Base-by-base conservation (phyloP, 2,113 vertebrate genomes). In the Ondatra zibethicus region DNA sequence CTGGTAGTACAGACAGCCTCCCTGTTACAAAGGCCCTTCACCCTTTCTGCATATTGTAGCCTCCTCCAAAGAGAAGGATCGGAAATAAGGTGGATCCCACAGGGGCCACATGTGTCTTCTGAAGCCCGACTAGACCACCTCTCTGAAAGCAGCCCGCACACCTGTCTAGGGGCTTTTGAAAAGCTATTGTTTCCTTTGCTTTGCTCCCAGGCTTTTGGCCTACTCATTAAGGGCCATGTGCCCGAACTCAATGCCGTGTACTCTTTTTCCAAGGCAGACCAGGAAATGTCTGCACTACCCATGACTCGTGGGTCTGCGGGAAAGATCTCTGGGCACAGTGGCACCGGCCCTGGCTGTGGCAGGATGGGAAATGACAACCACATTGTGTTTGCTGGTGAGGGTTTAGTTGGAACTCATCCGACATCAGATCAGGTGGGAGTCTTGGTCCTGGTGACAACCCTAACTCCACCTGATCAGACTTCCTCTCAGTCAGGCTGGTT, bases 331-430 rank as follows among this genome's bases (percentile, higher is more conserved):
- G 17, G 14, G 39, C 17, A 58, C 45, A 73, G 45, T 16, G n/a
- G 73, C 58, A 58, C 39, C 36, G 45, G 70, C 21, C 7, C 1
- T 45, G n/a, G 36, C 36, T 29, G 31, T 3, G 11, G 21, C 8
- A 7, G 52, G 8, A n/a, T 61, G 61, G 31, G 68, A 84, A 96
- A 92, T 97, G 97, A 80, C 97, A 98, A 97, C 97, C 98, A 98
- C 91, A 97, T 89, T 81, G 0, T 95, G 92, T 91, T 98, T 98
- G 93, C 96, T 97, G 96, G 96, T 77, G 81, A 96, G 77, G 75
- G 95, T 98, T 98, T 98, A 98, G 98, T 97, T 98, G 98, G 97
- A 98, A 98, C 95, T 97, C 97, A 96, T 98, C 73, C 88, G 97
- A 98, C 98, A 98, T 91, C 96, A 98, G 97, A 98, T 97, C 98